phyloP scores from a whole-genome alignment of 2,113 vertebrate genomes.

The Orycteropus afer region DNA sequence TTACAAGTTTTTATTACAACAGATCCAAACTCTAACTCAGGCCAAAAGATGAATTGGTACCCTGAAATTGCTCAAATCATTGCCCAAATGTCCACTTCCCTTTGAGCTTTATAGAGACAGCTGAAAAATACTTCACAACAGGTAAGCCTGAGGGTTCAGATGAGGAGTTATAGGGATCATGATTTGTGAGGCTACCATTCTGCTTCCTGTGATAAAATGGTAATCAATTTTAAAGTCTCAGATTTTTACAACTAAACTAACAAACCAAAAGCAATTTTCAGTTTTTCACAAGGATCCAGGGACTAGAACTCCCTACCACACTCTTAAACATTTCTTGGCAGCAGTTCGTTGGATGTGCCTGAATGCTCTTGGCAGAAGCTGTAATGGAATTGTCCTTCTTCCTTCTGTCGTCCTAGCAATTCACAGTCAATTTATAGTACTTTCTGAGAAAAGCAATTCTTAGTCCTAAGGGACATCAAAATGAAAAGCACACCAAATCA shows the following conservation, averaged over 20 bases:
- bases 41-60: not conserved
- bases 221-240: slow-evolving; percentile 35
- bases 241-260: not conserved
- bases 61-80: not conserved
- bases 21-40: not conserved
- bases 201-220: slow-evolving; percentile 39
- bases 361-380: slow-evolving; percentile 51
- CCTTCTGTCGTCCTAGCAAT: slow-evolving; percentile 7
- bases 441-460: slow-evolving; percentile 58
- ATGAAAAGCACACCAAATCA: slow-evolving; percentile 68
- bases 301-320: slow-evolving; percentile 2
- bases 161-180: not conserved
- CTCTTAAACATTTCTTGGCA: slow-evolving; percentile 61
- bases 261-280: slow-evolving; percentile 37
- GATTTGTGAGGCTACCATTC: not conserved
- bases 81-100: not conserved
- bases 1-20: not conserved
- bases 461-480: slow-evolving; percentile 55
- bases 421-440: slow-evolving; percentile 27
- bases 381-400: not conserved
- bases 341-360: not conserved
- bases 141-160: not conserved
- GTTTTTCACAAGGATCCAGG: slow-evolving; percentile 34
- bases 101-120: not conserved
- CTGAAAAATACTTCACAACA: not conserved